Conservation (phyloP, 2,888 invertebrate species). For the Torymus texanus region DNA sequence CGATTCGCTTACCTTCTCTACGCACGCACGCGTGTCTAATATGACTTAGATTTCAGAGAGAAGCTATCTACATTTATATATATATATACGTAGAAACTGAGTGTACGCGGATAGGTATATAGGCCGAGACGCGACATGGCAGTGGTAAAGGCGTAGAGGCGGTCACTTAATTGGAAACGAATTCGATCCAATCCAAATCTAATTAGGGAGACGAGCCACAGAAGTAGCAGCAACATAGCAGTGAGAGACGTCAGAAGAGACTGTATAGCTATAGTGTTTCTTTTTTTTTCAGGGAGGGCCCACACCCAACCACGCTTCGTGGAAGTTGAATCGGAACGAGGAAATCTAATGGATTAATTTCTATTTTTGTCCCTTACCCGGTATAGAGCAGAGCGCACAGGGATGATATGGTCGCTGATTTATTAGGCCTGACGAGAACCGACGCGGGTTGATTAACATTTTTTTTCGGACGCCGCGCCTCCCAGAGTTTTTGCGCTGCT, state of each 20-base stretch:
- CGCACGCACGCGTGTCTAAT: constrained; percentile 20
- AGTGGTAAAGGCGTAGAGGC: neutral
- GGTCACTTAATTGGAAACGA: constrained; percentile 66
- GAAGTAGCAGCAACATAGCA: neutral
- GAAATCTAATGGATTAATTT: constrained; percentile 54
- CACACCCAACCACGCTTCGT: constrained; percentile 42
- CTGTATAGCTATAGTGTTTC: no score
- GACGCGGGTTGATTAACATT: constrained; percentile 34
- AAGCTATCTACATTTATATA: neutral
- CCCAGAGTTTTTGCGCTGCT: neutral
- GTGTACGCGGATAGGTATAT: no score
- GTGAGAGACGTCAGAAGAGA: no score
- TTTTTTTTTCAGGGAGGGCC: no score
- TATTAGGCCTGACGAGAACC: constrained; percentile 7
- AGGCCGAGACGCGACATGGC: no score
- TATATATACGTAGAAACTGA: no score
- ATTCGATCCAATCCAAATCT: constrained; percentile 68
- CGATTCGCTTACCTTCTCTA: neutral
- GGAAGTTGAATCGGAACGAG: constrained; percentile 47
- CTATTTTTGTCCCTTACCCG: constrained; percentile 32
- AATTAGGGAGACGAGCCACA: constrained; percentile 62
- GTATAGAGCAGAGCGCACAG: neutral
- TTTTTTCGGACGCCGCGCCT: neutral
- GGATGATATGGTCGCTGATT: constrained; percentile 27
- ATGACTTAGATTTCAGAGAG: neutral